Conservation (phyloP, 2,113 vertebrate species). For the Oriolus oriolus region DNA sequence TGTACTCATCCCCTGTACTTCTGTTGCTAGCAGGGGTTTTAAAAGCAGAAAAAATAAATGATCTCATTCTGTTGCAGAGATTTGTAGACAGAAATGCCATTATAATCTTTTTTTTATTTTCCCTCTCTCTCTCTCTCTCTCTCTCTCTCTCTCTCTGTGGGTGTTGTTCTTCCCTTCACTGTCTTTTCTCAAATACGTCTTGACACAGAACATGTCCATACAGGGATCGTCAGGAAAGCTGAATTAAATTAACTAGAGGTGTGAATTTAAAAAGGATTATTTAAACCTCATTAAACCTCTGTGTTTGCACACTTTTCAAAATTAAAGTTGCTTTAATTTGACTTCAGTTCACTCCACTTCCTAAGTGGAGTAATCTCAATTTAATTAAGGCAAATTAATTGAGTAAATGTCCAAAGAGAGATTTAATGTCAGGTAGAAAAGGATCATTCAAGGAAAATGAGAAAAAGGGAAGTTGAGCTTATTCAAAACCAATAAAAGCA, state of each 20-base stretch:
- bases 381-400: constrained; percentile 59
- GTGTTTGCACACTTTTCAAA: constrained; percentile 28
- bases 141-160: background rate
- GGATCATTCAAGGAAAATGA: background rate
- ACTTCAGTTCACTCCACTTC: constrained; percentile 36
- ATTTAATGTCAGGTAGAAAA: background rate
- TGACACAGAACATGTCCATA: background rate
- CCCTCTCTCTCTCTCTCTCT: background rate
- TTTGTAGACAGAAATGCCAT: background rate
- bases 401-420: constrained; percentile 14
- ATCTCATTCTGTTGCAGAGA: background rate
- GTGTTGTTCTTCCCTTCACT: background rate
- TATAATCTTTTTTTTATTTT: background rate
- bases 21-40: background rate
- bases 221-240: background rate
- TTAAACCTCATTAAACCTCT: constrained; percentile 53
- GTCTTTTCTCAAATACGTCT: background rate
- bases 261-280: constrained; percentile 49
- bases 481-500: background rate
- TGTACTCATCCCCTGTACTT: fast-evolving
- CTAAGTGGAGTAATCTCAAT: constrained; percentile 37
- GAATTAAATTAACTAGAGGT: constrained; percentile 41
- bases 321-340: constrained; percentile 49
- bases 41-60: background rate
- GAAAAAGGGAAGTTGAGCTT: background rate